Conservation (phyloP, 2,888 invertebrate species). For the Aphidoletes aphidimyza region DNA sequence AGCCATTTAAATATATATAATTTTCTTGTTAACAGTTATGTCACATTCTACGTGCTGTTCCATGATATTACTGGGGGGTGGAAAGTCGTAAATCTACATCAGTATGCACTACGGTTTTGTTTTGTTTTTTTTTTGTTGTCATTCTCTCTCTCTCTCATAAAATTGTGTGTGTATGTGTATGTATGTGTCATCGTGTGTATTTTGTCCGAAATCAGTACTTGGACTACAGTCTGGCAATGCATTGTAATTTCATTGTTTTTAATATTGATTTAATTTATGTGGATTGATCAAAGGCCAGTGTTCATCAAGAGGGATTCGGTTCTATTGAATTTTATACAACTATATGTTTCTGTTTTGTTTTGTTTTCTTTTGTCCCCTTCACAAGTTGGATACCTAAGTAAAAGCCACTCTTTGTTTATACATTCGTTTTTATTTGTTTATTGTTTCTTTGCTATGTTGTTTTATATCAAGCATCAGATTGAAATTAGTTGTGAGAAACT, state of each 20-base stretch:
- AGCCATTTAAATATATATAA: not conserved
- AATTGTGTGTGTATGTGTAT: too few species aligned
- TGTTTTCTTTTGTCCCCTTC: not conserved
- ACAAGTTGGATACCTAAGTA: too few species aligned
- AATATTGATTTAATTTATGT: not conserved
- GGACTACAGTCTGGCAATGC: constrained; percentile 27
- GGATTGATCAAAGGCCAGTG: constrained; percentile 23
- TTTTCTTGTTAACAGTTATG: not conserved
- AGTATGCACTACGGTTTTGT: not conserved
- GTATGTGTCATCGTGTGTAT: too few species aligned
- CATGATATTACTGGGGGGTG: not conserved
- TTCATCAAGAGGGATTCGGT: not conserved
- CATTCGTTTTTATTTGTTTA: not conserved
- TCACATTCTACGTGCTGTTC: not conserved
- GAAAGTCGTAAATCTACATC: not conserved
- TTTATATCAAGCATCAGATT: not conserved
- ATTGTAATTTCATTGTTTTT: too few species aligned
- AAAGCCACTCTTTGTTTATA: not conserved
- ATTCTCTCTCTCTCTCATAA: not conserved
- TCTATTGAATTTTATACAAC: not conserved
- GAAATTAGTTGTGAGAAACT: not conserved
- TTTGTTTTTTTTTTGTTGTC: not conserved
- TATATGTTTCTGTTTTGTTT: not conserved
- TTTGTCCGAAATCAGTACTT: not conserved
- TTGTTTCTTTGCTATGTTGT: not conserved